Conservation (phyloP, 2,888 invertebrate genomes). For the Micoletzkya japonica region DNA sequence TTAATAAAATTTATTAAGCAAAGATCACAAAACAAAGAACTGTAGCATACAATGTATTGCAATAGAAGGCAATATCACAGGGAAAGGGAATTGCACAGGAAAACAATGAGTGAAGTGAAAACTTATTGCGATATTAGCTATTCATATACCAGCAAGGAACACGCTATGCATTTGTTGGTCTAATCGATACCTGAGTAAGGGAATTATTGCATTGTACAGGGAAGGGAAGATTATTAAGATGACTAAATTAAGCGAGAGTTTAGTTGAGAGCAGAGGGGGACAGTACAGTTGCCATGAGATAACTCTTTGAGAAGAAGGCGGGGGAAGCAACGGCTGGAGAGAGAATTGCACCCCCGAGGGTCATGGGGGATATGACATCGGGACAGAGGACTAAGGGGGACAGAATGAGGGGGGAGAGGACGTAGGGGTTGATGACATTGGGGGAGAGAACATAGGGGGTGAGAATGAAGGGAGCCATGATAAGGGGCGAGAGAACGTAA, state of each 20-base stretch:
- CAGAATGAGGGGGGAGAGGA: conserved; percentile 48
- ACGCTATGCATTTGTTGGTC: no score
- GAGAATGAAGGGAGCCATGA: conserved; percentile 43
- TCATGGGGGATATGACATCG: conserved; percentile 25
- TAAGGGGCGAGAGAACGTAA: conserved; percentile 40
- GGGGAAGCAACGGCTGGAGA: conserved; percentile 28
- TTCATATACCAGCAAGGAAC: no score
- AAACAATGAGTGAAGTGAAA: conserved; percentile 1
- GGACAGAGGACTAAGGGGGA: conserved; percentile 18
- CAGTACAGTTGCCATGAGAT: conserved; percentile 26
- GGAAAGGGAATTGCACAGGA: not conserved
- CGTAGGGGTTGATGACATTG: conserved; percentile 51
- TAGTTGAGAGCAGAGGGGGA: conserved; percentile 27
- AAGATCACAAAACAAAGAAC: not conserved
- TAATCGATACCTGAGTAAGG: no score
- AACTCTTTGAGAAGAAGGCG: conserved; percentile 18
- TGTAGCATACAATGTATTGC: no score
- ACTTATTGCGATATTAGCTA: not conserved
- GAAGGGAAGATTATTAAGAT: not conserved
- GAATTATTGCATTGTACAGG: not conserved
- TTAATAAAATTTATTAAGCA: not conserved
- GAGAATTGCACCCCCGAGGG: conserved; percentile 27
- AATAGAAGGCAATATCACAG: not conserved
- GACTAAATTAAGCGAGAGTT: not conserved
- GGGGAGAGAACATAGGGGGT: conserved; percentile 34